Evolutionary conservation across 2,113 vertebrate species (phyloP).

Genomic region (Egretta garzetta): DNA sequence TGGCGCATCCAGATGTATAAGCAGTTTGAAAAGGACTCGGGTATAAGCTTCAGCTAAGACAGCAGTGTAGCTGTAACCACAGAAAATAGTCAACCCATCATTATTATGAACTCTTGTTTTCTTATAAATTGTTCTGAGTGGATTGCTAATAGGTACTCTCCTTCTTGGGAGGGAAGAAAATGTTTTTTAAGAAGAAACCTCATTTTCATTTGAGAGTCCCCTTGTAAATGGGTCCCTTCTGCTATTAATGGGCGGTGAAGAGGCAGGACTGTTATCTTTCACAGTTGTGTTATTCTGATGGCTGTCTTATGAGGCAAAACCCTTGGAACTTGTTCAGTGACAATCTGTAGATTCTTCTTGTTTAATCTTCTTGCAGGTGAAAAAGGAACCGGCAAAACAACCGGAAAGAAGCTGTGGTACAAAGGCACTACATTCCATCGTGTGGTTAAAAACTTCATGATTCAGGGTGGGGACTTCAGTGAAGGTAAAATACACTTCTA

Average conservation of each 20-base stretch:
- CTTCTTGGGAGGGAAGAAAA: accelerated
- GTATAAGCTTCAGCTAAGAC: background rate
- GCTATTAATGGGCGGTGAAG: background rate
- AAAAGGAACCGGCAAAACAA: conserved; percentile 93
- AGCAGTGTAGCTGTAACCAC: background rate
- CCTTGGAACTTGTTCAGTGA: background rate
- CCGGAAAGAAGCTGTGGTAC: conserved; percentile 95
- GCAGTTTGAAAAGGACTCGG: background rate
- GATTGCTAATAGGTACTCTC: background rate
- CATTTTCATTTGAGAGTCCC: background rate
- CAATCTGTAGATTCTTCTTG: background rate
- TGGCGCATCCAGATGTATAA: background rate
- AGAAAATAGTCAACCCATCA: background rate
- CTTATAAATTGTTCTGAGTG: background rate
- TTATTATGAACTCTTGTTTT: background rate
- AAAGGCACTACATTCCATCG: conserved; percentile 99
- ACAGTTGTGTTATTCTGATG: background rate
- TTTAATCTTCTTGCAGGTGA: conserved; percentile 81
- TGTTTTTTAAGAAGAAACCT: background rate
- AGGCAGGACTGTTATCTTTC: background rate
- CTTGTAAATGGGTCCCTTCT: background rate
- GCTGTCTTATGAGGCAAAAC: background rate
- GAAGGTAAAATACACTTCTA: conserved; percentile 82
- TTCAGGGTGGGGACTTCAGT: conserved; percentile 99
- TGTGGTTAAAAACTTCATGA: conserved; percentile 99